Percentiles rank a stretch among this genome's conserved stretches.
These are phyloP conservation scores for Dicycla oo DNA, from an alignment of 2,888 invertebrate genomes.

Conservation along the genomic window DNA sequence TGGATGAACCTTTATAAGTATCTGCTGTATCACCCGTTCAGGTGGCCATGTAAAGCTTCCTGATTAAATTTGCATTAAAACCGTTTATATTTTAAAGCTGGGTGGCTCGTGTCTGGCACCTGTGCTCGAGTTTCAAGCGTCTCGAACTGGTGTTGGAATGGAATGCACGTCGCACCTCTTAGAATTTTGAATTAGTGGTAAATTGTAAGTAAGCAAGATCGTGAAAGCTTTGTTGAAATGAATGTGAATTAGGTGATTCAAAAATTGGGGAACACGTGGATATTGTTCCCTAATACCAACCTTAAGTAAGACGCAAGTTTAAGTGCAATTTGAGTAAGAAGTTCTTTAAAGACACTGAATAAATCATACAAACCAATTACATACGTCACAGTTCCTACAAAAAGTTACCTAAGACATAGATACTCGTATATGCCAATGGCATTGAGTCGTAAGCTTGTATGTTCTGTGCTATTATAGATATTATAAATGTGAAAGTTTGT, in stretches of 20 bases:
- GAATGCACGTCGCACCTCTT: conserved; percentile 23
- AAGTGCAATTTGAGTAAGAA: background rate
- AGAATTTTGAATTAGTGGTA: conserved; percentile 29
- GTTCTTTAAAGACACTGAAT: background rate
- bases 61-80: conserved; percentile 74
- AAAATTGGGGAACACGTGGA: background rate
- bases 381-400: background rate
- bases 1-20: conserved; percentile 15
- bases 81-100: conserved; percentile 70
- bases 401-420: no score
- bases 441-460: no score
- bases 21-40: conserved; percentile 8
- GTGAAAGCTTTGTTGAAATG: conserved; percentile 19
- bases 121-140: conserved; percentile 56
- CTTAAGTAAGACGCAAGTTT: background rate
- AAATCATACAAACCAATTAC: background rate
- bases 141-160: conserved; percentile 36
- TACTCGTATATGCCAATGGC: no score
- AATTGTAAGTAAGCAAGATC: conserved; percentile 7
- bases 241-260: conserved; percentile 8
- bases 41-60: conserved; percentile 62
- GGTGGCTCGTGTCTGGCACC: conserved; percentile 57
- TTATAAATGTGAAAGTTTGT: no score
- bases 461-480: no score
- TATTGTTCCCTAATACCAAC: no score